Conservation (phyloP, 2,113 vertebrate genomes). For the Stigmatopora argus region DNA sequence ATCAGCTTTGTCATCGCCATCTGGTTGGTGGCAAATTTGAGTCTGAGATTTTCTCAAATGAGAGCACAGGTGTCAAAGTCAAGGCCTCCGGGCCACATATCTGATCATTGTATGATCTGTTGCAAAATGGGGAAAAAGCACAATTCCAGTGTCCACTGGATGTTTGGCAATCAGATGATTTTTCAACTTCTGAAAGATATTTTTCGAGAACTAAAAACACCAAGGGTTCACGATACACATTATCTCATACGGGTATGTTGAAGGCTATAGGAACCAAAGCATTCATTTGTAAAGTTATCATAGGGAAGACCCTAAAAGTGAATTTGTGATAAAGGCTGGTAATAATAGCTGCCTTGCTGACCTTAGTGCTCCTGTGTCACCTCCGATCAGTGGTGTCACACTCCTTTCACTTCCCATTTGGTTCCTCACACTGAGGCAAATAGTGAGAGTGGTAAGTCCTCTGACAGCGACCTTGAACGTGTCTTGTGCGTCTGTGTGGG, state of each 20-base stretch:
- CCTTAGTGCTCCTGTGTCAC: conserved; percentile 53
- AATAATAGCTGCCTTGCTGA: conserved; percentile 49
- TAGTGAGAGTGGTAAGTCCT: conserved; percentile 57
- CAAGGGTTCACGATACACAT: background rate
- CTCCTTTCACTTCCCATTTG: conserved; percentile 68
- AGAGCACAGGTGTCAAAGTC: background rate
- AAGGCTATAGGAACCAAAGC: conserved; percentile 14
- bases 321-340: conserved; percentile 44
- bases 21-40: conserved; percentile 35
- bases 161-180: background rate
- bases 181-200: background rate
- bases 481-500: conserved; percentile 30
- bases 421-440: conserved; percentile 41
- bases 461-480: conserved; percentile 60
- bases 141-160: no score
- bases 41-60: conserved; percentile 4
- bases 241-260: conserved; percentile 1
- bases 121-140: no score
- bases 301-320: conserved; percentile 43
- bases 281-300: conserved; percentile 26
- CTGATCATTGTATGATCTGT: background rate
- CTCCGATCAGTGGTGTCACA: conserved; percentile 67
- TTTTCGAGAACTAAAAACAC: background rate
- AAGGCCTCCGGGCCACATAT: background rate
- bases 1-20: conserved; percentile 41